A percentile compares a stretch with the other conserved stretches of the same genome.
These are phyloP conservation scores for Symphodus melops DNA, from an alignment of 2,113 vertebrate species.

Conservation along the genomic window DNA sequence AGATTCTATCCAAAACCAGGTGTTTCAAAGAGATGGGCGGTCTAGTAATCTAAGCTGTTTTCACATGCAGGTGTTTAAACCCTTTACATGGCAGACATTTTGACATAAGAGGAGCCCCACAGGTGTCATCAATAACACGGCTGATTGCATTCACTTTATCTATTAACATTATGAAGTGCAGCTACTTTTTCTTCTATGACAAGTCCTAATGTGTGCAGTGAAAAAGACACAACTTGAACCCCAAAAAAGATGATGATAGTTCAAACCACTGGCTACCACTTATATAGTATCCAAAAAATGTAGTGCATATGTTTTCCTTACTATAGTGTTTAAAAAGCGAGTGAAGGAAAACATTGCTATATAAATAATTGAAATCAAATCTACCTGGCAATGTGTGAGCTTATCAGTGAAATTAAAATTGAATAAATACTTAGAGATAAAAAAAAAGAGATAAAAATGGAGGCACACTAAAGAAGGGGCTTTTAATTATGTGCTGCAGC, in stretches of 20 bases:
- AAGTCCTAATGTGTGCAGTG: not conserved
- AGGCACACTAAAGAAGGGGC: not conserved
- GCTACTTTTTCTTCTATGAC: not conserved
- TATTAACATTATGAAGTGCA: not conserved
- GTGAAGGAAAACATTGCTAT: not conserved
- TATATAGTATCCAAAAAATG: not conserved
- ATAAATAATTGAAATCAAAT: not conserved
- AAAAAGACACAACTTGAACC: not conserved
- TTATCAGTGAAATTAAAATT: constrained; percentile 31
- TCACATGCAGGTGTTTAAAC: not conserved
- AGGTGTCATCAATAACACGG: not conserved
- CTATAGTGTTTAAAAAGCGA: not conserved
- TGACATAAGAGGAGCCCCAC: not conserved
- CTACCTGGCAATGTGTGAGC: not conserved
- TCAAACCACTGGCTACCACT: not conserved
- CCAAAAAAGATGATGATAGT: not conserved
- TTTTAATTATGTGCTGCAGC: constrained; percentile 19
- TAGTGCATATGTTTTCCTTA: not conserved
- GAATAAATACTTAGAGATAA: constrained; percentile 32
- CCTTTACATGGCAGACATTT: not conserved
- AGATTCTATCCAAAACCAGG: not conserved
- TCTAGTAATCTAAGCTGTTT: not conserved
- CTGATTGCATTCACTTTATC: not conserved
- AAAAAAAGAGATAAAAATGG: too few relatives aligned
- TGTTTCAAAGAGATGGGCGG: not conserved